These are phyloP conservation scores for Aurelia sp. DNA, from an alignment of 30 jellyfish, hydroid and myxozoan genomes.

Conservation along the genomic window DNA sequence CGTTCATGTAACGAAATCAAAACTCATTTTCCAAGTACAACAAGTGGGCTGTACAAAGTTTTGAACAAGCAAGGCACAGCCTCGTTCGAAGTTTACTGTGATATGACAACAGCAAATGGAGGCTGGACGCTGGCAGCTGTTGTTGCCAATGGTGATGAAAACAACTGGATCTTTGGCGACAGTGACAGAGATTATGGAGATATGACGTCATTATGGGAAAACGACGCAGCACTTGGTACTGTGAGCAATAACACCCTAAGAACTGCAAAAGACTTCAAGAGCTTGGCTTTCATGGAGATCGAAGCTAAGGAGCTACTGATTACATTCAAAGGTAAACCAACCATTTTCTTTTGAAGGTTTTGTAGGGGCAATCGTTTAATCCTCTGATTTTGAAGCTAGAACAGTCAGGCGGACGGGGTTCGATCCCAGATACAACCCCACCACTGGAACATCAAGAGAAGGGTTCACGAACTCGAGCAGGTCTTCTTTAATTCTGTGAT, in stretches of 20 bases:
- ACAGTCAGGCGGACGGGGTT: too few relatives aligned
- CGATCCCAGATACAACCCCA: too few relatives aligned
- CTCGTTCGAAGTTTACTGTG: constrained; percentile 63
- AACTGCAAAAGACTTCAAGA: constrained; percentile 52
- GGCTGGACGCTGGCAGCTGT: constrained; percentile 84
- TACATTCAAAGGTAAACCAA: constrained; percentile 45
- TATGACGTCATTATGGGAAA: constrained; percentile 60
- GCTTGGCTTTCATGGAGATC: constrained; percentile 43
- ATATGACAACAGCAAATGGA: constrained; percentile 68
- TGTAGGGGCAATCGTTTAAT: too few relatives aligned
- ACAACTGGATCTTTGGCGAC: constrained; percentile 60
- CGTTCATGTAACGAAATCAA: constrained; percentile 44
- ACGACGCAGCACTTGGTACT: constrained; percentile 28
- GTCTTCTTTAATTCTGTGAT: too few relatives aligned
- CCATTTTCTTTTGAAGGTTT: neutral
- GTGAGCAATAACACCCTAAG: constrained; percentile 4
- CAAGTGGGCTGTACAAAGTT: constrained; percentile 56
- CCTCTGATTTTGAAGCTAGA: too few relatives aligned
- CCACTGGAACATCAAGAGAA: too few relatives aligned
- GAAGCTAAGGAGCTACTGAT: constrained; percentile 49
- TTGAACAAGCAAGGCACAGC: neutral
- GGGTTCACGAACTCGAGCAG: too few relatives aligned
- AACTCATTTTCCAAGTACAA: constrained; percentile 12
- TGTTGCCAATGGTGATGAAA: constrained; percentile 72
- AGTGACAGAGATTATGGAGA: constrained; percentile 72